phyloP scores from a whole-genome alignment of 2,113 vertebrate genomes.

The Callionymus lyra region DNA sequence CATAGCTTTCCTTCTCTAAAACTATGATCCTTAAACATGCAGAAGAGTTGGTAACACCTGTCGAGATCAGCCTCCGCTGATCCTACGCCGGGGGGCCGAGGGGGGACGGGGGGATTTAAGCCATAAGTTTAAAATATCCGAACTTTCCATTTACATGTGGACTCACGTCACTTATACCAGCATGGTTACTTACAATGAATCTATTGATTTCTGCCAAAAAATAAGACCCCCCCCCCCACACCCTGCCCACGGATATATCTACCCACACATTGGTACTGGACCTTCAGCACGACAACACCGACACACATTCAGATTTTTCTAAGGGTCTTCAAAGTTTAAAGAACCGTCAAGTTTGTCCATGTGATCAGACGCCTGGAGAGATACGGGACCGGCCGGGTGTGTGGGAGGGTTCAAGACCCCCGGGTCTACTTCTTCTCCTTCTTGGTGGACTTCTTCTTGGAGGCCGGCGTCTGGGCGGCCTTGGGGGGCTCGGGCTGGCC shows the following conservation, averaged over 20 bases:
- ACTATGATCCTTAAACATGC: conserved; percentile 60
- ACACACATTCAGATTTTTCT: conserved; percentile 38
- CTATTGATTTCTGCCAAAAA: conserved; percentile 36
- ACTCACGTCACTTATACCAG: conserved; percentile 56
- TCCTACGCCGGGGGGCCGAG: conserved; percentile 37
- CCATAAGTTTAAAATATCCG: too few relatives aligned
- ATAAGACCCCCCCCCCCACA: conserved; percentile 48
- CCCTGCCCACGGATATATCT: conserved; percentile 45
- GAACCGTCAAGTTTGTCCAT: conserved; percentile 31
- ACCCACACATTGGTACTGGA: conserved; percentile 40
- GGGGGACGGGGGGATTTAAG: too few relatives aligned
- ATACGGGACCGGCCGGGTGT: conserved; percentile 35
- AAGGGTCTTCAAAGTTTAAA: conserved; percentile 21
- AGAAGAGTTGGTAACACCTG: conserved; percentile 56
- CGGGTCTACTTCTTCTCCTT: conserved; percentile 93
- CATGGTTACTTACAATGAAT: conserved; percentile 51
- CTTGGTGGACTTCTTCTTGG: conserved; percentile 97
- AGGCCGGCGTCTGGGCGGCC: conserved; percentile 71
- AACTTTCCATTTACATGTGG: conserved; percentile 42
- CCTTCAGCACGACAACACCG: conserved; percentile 29
- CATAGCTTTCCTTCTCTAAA: conserved; percentile 65
- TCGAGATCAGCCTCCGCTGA: conserved; percentile 44
- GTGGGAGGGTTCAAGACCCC: conserved; percentile 29
- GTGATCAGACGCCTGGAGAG: conserved; percentile 30
- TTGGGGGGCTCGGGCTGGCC: conserved; percentile 68